These are phyloP conservation scores for Anastrepha ludens DNA, from an alignment of 1,140 invertebrate species.

Conservation along the genomic window DNA sequence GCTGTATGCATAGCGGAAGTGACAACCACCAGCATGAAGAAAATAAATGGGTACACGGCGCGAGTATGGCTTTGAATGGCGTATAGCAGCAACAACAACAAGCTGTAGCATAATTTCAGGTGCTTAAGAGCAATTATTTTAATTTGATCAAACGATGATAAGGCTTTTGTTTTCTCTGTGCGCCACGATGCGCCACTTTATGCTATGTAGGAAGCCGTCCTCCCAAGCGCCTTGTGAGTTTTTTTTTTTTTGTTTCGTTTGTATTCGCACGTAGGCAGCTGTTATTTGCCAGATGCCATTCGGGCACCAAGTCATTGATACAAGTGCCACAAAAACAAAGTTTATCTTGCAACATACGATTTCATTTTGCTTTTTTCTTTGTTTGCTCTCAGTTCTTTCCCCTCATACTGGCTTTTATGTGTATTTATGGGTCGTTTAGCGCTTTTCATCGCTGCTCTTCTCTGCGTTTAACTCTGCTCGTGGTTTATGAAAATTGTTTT, in stretches of 20 bases:
- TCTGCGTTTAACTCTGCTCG: neutral
- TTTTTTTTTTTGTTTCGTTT: neutral
- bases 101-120: conserved; percentile 55
- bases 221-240: neutral
- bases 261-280: neutral
- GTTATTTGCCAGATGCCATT: neutral
- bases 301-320: neutral
- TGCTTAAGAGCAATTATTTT: conserved; percentile 57
- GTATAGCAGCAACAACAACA: neutral
- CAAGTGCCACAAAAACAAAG: conserved; percentile 2
- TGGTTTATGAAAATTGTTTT: conserved; percentile 55
- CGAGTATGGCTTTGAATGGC: neutral
- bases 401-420: neutral
- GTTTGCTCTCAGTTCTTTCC: neutral
- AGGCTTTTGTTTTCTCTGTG: conserved; percentile 26
- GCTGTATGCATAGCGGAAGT: neutral
- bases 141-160: conserved; percentile 57
- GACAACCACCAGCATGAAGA: conserved; percentile 10
- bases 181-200: neutral
- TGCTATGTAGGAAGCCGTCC: no score
- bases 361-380: neutral
- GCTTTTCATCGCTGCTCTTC: conserved; percentile 16
- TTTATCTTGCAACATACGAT: neutral
- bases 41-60: neutral
- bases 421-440: neutral